Percentiles rank a stretch among this genome's conserved stretches.
phyloP scores from a whole-genome alignment of 2,113 vertebrate genomes.

The Noctilio leporinus region DNA sequence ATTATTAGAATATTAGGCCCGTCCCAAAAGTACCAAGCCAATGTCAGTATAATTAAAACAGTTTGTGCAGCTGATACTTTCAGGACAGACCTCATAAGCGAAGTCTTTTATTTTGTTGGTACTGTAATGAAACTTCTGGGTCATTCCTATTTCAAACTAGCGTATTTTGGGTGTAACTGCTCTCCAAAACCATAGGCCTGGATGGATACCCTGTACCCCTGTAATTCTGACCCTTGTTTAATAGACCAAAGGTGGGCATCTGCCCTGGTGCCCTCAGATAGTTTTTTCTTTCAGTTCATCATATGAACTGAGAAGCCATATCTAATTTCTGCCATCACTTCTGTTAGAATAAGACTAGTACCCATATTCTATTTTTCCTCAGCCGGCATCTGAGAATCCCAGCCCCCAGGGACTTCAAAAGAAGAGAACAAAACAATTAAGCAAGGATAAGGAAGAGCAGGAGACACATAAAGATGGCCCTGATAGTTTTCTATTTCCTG shows the following conservation, averaged over 20 bases:
- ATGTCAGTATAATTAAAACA: too few relatives aligned
- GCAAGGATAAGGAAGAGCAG: not conserved
- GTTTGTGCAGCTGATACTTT: too few relatives aligned
- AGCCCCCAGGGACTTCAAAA: not conserved
- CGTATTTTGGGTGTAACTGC: not conserved
- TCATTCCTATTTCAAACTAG: not conserved
- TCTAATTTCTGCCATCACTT: not conserved
- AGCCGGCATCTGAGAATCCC: not conserved
- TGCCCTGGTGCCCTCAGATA: not conserved
- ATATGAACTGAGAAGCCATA: not conserved
- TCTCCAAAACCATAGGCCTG: not conserved
- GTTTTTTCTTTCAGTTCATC: not conserved
- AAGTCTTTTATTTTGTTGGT: not conserved
- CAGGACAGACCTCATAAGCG: too few relatives aligned
- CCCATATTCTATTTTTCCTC: not conserved
- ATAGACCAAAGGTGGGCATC: not conserved
- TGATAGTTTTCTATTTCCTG: not conserved
- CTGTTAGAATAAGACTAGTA: not conserved
- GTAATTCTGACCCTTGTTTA: not conserved
- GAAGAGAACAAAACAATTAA: not conserved
- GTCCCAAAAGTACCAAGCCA: too few relatives aligned
- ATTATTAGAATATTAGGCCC: not conserved
- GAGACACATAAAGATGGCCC: not conserved
- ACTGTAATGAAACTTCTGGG: not conserved
- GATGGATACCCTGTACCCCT: not conserved